Evolutionary conservation across 1,140 invertebrate species (phyloP).

Genomic region (Metaphire vulgaris): DNA sequence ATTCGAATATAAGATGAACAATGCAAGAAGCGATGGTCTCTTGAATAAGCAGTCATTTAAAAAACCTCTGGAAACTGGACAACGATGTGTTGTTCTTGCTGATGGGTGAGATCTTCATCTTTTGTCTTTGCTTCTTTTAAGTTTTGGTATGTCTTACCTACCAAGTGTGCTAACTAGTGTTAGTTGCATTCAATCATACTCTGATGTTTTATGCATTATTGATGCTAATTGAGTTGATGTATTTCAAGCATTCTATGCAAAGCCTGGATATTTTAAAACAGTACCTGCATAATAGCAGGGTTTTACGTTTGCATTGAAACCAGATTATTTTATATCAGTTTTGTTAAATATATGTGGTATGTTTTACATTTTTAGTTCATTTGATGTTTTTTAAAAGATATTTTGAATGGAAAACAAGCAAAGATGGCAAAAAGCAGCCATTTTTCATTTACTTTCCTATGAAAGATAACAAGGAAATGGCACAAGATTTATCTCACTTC

Average conservation of each 20-base stretch:
- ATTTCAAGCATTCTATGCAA: no score
- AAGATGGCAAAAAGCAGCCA: slow-evolving; percentile 61
- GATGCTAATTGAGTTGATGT: no score
- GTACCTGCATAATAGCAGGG: no score
- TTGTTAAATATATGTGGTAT: no score
- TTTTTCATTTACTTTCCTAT: slow-evolving; percentile 69
- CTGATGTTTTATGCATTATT: slow-evolving; percentile 10
- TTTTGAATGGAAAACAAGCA: slow-evolving; percentile 73
- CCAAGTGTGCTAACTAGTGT: no score
- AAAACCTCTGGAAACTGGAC: slow-evolving; percentile 60
- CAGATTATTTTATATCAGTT: no score
- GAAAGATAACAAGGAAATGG: slow-evolving; percentile 11
- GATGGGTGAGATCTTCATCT: slow-evolving; percentile 60
- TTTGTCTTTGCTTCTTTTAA: slow-evolving; percentile 10
- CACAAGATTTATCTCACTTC: neutral
- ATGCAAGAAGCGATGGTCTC: slow-evolving; percentile 68
- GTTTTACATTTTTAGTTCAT: no score
- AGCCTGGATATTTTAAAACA: no score
- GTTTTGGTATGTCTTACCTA: neutral
- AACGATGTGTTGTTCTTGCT: slow-evolving; percentile 68
- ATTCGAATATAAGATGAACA: slow-evolving; percentile 69
- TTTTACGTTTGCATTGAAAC: no score
- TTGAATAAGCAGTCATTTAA: slow-evolving; percentile 64
- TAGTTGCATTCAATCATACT: neutral
- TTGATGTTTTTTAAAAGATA: slow-evolving; percentile 56